Conservation (phyloP, 2,888 invertebrate genomes). For the Cotesia congregata region DNA sequence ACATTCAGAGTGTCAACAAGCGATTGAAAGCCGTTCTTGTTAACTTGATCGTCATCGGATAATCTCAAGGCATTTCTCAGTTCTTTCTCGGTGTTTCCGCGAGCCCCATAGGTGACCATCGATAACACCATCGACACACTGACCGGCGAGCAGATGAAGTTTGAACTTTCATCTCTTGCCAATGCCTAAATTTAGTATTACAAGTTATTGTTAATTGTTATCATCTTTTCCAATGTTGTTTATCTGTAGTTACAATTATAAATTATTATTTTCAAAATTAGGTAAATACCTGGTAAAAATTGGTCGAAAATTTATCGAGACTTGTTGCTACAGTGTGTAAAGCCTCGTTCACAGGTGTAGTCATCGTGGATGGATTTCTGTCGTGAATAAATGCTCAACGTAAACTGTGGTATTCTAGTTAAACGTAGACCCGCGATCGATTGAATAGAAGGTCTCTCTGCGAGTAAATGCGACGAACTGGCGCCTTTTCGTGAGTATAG, state of each 20-base stretch:
- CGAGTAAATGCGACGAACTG: not conserved
- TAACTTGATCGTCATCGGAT: slow-evolving; percentile 46
- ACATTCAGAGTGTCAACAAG: slow-evolving; percentile 56
- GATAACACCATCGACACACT: slow-evolving; percentile 61
- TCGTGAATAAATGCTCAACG: not conserved
- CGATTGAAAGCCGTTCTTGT: slow-evolving; percentile 48
- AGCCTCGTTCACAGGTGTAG: not conserved
- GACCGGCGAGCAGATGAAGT: slow-evolving; percentile 61
- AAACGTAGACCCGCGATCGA: not conserved
- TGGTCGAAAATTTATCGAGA: not conserved
- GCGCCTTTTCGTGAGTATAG: not conserved
- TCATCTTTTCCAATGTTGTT: not conserved
- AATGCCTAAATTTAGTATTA: not conserved
- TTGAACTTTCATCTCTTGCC: slow-evolving; percentile 38
- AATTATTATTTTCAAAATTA: not conserved
- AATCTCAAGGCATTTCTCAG: slow-evolving; percentile 52
- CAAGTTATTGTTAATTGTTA: not conserved
- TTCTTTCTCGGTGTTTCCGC: slow-evolving; percentile 54
- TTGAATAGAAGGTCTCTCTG: not conserved
- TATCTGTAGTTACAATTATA: not conserved
- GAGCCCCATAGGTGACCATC: slow-evolving; percentile 59
- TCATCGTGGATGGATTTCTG: not conserved
- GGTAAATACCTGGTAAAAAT: not conserved
- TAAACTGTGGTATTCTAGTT: not conserved
- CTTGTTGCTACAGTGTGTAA: not conserved